A percentile compares a stretch with the other conserved stretches of the same genome.
These are phyloP conservation scores for Rhagium mordax DNA, from an alignment of 2,888 invertebrate genomes.

Conservation along the genomic window DNA sequence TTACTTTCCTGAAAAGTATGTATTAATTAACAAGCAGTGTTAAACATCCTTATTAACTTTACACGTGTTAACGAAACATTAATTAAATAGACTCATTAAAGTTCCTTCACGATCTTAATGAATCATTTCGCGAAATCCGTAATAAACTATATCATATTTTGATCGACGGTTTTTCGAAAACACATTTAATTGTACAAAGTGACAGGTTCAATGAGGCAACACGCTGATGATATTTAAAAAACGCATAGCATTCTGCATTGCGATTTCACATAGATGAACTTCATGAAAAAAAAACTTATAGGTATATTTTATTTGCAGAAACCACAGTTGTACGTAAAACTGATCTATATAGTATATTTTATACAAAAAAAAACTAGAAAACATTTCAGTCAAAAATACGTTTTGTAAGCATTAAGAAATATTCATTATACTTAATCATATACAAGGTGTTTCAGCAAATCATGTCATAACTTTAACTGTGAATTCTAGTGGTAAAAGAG, in stretches of 20 bases:
- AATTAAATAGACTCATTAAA: slow-evolving; percentile 41
- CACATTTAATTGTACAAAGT: background rate
- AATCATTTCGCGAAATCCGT: slow-evolving; percentile 6
- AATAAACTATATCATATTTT: background rate
- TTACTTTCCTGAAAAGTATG: slow-evolving; percentile 52
- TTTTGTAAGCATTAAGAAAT: too few species aligned
- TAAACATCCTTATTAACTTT: slow-evolving; percentile 50
- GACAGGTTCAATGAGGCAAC: background rate
- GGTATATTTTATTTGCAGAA: background rate
- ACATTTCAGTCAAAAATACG: too few species aligned
- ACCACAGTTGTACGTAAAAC: background rate
- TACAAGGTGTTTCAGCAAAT: too few species aligned
- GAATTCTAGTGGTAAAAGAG: too few species aligned
- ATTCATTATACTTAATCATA: too few species aligned
- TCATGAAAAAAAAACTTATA: background rate
- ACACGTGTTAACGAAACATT: slow-evolving; percentile 41
- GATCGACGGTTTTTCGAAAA: background rate
- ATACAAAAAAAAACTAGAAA: too few species aligned
- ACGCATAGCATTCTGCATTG: background rate
- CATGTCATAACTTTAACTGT: too few species aligned
- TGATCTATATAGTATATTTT: too few species aligned
- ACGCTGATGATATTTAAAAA: background rate
- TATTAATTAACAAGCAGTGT: slow-evolving; percentile 51
- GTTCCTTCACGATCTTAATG: slow-evolving; percentile 21
- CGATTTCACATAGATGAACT: background rate